Base-by-base conservation (phyloP, 1,140 invertebrate species). In the Kradibia gibbosae region DNA sequence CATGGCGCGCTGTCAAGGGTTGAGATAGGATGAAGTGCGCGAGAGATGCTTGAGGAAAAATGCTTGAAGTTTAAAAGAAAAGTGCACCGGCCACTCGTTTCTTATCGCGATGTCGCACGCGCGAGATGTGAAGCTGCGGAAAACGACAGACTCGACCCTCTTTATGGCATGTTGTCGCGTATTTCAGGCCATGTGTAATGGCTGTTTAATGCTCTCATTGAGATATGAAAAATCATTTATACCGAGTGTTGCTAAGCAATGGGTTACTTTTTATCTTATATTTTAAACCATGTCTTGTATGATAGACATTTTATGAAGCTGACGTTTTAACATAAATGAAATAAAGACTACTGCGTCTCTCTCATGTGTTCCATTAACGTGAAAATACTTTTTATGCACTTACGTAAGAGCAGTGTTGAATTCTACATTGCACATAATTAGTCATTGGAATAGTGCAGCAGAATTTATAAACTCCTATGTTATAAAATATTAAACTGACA, bases 181-280 rank as follows among this genome's bases (percentile, higher is more conserved):
- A 85, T 85, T 82, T 71, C 81, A 84, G 87, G 90, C 90, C 90
- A 91, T 91, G 87, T 91, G 89, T 90, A 90, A 90, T 88, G 84
- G 81, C 86, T 90, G 88, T 89, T 90, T 88, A 87, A 90, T 90
- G 84, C 84, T 81, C 88, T 25, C 86, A 88, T 90, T 86, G 86
- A 90, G 88, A 90, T 91, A 89, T 65, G 48, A 50, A 78, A 53
- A 86, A 82, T 84, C 78, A 85, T 83, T 87, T 82, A 57, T 73
- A 74, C 74, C 3, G 28, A 48, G 17, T 65, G 71, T 42, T 36
- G 42, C 79, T 20, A 28, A 20, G 34, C 25, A 50, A 77, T 65
- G 75, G 39, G 48, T 78, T 71, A n/a, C 65, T 17, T 53, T 67
- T 36, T 10, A 31, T 73, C 28, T 73, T 70, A 70, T 65, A 60